Conservation (phyloP, 2,888 invertebrate species). For the Nipponacmea schrenckii region DNA sequence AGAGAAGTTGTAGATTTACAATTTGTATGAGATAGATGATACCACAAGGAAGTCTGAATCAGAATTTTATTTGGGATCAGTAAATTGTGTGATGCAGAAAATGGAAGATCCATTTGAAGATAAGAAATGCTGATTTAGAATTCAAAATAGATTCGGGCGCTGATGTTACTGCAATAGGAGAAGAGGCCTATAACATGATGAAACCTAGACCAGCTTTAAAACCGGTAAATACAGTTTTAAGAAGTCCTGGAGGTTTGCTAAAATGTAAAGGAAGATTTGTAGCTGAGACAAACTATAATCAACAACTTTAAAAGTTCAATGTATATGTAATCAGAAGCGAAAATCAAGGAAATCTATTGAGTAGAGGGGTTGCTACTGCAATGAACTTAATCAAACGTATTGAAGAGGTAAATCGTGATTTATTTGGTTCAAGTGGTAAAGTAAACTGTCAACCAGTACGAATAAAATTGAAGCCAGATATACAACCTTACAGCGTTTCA, state of each 20-base stretch:
- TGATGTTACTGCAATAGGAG: constrained; percentile 8
- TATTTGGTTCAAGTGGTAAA: too few relatives aligned
- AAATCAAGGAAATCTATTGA: constrained; percentile 12
- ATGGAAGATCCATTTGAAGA: constrained; percentile 11
- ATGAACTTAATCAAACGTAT: constrained; percentile 16
- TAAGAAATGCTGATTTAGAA: not conserved
- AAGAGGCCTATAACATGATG: constrained; percentile 7
- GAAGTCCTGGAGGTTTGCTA: constrained; percentile 13
- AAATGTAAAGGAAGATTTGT: constrained; percentile 9
- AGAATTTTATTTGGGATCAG: constrained; percentile 17
- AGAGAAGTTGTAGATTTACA: too few relatives aligned
- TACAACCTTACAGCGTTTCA: constrained; percentile 18
- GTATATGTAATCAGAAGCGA: not conserved
- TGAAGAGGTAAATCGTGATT: too few relatives aligned
- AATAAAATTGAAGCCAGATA: constrained; percentile 16
- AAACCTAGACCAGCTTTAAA: constrained; percentile 7
- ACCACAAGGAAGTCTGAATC: not conserved
- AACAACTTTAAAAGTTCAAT: not conserved
- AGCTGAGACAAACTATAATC: not conserved
- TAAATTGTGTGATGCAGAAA: constrained; percentile 14
- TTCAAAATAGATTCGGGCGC: constrained; percentile 24
- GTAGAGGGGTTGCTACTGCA: not conserved
- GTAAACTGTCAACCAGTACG: too few relatives aligned
- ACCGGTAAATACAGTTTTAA: not conserved
- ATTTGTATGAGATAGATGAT: too few relatives aligned